Percentiles rank a stretch among this genome's conserved stretches.
Conservation (phyloP, 1,140 invertebrate species). For the Linepithema humile region DNA sequence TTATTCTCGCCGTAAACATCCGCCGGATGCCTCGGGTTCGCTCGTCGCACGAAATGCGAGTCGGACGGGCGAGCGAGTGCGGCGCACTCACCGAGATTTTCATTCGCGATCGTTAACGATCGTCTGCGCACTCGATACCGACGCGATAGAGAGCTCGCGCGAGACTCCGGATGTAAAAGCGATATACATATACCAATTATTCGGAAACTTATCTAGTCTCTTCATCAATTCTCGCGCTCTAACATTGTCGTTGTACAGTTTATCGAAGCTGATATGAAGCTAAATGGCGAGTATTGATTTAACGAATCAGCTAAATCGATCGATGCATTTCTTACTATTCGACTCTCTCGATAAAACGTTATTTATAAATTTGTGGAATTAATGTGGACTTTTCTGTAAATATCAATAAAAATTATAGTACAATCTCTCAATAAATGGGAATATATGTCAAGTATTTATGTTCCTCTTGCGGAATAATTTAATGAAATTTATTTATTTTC, state of each 20-base stretch:
- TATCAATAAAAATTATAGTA: too few species aligned
- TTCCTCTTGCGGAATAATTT: too few species aligned
- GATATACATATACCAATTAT: slow-evolving; percentile 29
- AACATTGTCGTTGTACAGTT: background rate
- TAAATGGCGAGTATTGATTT: slow-evolving; percentile 9
- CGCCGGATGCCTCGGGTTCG: slow-evolving; percentile 5
- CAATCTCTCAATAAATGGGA: too few species aligned
- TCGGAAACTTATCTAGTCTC: slow-evolving; percentile 46
- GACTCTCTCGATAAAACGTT: background rate
- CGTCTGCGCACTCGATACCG: background rate
- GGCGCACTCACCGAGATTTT: background rate
- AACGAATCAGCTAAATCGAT: background rate
- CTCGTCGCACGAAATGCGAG: slow-evolving; percentile 3
- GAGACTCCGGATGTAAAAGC: background rate
- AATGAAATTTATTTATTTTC: background rate
- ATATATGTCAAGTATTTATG: too few species aligned
- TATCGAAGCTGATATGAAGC: slow-evolving; percentile 7
- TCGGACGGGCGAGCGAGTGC: background rate
- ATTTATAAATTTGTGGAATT: background rate
- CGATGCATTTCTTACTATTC: background rate
- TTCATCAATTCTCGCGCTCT: slow-evolving; percentile 22
- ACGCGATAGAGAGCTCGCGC: background rate
- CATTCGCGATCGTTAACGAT: background rate
- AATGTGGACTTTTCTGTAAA: too few species aligned
- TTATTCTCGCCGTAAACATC: slow-evolving; percentile 40